Base-by-base conservation (phyloP, 1,140 invertebrate genomes). In the Coelopa frigida region DNA sequence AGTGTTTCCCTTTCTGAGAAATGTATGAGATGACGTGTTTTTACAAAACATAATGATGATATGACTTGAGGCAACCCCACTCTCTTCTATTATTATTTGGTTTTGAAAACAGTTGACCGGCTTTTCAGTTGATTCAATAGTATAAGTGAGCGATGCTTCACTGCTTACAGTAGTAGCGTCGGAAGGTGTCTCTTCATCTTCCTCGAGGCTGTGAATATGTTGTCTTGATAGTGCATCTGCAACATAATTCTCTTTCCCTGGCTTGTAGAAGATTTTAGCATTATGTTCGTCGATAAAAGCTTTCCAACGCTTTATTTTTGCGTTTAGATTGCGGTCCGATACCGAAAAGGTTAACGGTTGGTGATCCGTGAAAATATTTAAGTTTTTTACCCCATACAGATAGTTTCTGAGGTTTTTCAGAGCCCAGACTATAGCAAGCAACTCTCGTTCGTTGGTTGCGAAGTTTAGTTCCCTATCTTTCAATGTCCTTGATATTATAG, bases 281-380 rank as follows among this genome's bases (percentile, higher is more conserved):
- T 47, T 46, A 27, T 44, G 42, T 45, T 74, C 70, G 54, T 74
- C 70, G 21, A 79, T 46, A 50, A 68, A 58, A 7, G 77, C 23
- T 40, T 68, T 48, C 77, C 76, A 80, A n/a, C 73, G 50, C 3
- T 72, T 58, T 14, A 79, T 50, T 53, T 71, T 52, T 24, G 67
- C 60, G 10, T 58, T 68, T 8, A 70, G 64, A 40, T 77, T 70
- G 54, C 72, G 75, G 2, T 72, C 54, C 14, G 53, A 56, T 15
- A 54, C 37, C 6, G 76, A 48, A 65, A 71, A 78, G 17, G 49
- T 58, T n/a, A 52, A 24, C 1, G 51, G 51, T 36, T 49, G 47
- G n/a, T 49, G 51, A 23, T 52, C 51, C 4, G 44, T n/a, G 39
- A 20, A 46, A 33, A 50, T 50, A 14, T 27, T 27, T 18, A 46